phyloP scores from a whole-genome alignment of 2,797 vertebrate genomes.

The Atherinosoma microstoma region DNA sequence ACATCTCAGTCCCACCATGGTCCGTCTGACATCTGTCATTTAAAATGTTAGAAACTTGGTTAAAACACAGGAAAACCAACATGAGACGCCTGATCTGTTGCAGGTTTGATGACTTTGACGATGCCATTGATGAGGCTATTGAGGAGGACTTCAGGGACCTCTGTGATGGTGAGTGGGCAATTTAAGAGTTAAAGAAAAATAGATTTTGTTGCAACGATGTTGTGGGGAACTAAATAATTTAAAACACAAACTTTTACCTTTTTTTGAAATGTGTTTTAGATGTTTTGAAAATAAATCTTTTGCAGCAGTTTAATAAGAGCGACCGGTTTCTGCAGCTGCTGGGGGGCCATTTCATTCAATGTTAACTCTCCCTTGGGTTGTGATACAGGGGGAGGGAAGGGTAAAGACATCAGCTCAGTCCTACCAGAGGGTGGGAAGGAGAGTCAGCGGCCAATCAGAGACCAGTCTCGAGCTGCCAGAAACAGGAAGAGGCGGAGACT shows the following conservation, averaged over 20 bases:
- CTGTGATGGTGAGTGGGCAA: conserved; percentile 83
- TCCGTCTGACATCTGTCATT: background rate
- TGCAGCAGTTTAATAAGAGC: background rate
- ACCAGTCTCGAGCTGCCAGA: conserved; percentile 76
- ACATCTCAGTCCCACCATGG: background rate
- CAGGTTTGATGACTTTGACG: conserved; percentile 99
- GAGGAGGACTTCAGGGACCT: conserved; percentile 93
- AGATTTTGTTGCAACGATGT: too few species aligned
- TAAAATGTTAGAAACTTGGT: too few species aligned
- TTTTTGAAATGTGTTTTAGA: background rate
- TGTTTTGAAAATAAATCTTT: background rate
- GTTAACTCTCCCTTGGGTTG: fast-evolving
- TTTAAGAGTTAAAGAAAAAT: background rate
- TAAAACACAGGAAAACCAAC: background rate
- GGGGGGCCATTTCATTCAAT: background rate
- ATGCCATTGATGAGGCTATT: conserved; percentile 98
- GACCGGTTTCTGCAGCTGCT: too few species aligned
- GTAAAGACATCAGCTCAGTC: conserved; percentile 87
- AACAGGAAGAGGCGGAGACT: conserved; percentile 93
- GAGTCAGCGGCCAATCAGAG: conserved; percentile 85
- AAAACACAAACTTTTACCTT: background rate
- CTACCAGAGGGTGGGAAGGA: conserved; percentile 87
- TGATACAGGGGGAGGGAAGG: conserved; percentile 80
- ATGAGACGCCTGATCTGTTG: background rate
- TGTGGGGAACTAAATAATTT: background rate